phyloP scores from a whole-genome alignment of 2,797 vertebrate species.

The Neosalanx taihuensis region DNA sequence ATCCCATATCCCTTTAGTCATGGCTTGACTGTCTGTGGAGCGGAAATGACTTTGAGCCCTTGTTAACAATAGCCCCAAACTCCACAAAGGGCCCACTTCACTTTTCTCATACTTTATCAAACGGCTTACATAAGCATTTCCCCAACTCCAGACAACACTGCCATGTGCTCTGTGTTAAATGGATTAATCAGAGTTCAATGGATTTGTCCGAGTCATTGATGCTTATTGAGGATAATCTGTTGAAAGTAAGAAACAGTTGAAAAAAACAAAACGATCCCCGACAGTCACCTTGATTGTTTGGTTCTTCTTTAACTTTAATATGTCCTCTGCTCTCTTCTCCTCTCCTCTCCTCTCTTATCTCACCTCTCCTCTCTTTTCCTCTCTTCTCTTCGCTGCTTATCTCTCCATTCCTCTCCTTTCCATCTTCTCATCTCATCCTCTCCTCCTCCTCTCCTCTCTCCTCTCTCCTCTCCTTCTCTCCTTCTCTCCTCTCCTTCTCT shows the following conservation, averaged over 20 bases:
- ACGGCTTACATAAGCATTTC: slow-evolving; percentile 32
- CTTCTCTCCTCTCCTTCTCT: too few relatives aligned
- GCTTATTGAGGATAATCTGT: neutral
- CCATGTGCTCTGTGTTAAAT: slow-evolving; percentile 15
- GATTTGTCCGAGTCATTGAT: slow-evolving; percentile 14
- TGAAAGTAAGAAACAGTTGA: neutral
- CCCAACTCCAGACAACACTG: slow-evolving; percentile 25
- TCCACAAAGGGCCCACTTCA: slow-evolving; percentile 38
- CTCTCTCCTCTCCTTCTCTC: neutral
- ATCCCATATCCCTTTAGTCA: slow-evolving; percentile 58
- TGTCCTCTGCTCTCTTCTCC: slow-evolving; percentile 2
- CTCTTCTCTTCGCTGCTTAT: too few relatives aligned
- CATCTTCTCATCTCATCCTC: too few relatives aligned
- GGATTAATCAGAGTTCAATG: neutral
- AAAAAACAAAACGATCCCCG: neutral
- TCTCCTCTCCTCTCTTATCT: neutral
- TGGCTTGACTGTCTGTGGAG: slow-evolving; percentile 51
- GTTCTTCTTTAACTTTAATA: neutral
- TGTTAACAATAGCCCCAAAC: slow-evolving; percentile 57
- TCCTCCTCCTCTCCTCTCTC: neutral
- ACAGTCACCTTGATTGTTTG: neutral
- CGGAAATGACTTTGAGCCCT: slow-evolving; percentile 53
- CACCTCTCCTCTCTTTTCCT: neutral
- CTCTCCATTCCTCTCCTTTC: too few relatives aligned
- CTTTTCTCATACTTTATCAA: slow-evolving; percentile 37